A percentile compares a stretch with the other conserved stretches of the same genome.
Conservation (phyloP, 2,888 invertebrate species). For the Polydrusus cervinus region DNA sequence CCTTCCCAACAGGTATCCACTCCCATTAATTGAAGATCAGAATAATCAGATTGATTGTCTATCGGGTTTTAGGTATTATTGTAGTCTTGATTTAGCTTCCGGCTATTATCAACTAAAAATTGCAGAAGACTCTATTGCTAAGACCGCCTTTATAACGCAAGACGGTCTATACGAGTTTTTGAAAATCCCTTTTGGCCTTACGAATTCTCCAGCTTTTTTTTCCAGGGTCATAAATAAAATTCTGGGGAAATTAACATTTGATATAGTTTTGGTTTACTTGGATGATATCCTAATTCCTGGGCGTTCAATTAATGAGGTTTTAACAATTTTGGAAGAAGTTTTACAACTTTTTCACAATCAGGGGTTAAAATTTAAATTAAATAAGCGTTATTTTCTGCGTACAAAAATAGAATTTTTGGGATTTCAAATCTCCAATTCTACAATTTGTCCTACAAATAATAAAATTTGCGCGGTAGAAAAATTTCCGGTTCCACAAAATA, state of each 20-base stretch:
- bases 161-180: conserved; percentile 62
- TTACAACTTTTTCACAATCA: no score
- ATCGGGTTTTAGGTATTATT: conserved; percentile 56
- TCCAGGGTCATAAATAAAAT: conserved; percentile 60
- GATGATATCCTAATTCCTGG: conserved; percentile 56
- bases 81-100: conserved; percentile 58
- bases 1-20: background rate
- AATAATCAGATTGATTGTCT: conserved; percentile 56
- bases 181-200: conserved; percentile 62
- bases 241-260: conserved; percentile 52
- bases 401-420: no score
- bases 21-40: conserved; percentile 35
- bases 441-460: background rate
- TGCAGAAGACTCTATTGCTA: conserved; percentile 56
- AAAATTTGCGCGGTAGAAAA: no score
- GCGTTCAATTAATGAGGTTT: conserved; percentile 39
- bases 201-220: conserved; percentile 62
- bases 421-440: no score
- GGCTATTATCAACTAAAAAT: conserved; percentile 63
- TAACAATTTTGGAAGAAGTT: no score
- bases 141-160: conserved; percentile 63
- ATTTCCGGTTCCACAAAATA: no score
- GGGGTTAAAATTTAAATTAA: no score
- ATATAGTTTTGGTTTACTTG: conserved; percentile 48
- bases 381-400: no score